Percentiles rank a stretch among this genome's conserved stretches.
Conservation (phyloP, 2,113 vertebrate genomes). For the Hiodon alosoides region DNA sequence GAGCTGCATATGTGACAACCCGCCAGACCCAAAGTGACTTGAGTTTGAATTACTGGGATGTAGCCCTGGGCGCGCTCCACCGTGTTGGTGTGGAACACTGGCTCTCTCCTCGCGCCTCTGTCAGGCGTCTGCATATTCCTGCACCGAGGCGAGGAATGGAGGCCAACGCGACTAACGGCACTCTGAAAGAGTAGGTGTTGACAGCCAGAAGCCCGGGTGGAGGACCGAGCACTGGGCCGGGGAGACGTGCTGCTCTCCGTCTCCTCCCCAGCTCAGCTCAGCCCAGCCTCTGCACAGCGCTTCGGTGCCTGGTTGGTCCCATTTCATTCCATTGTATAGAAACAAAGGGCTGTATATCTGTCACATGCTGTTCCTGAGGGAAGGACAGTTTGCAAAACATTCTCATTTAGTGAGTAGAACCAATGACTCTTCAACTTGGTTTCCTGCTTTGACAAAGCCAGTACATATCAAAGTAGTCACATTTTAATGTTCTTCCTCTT, state of each 20-base stretch:
- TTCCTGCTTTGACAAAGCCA: conserved; percentile 5
- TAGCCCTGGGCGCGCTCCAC: background rate
- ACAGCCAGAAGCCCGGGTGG: too few species aligned
- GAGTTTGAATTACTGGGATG: conserved; percentile 11
- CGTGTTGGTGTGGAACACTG: background rate
- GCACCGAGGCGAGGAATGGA: background rate
- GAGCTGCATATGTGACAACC: conserved; percentile 11
- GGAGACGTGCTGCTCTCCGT: too few species aligned
- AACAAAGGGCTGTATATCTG: background rate
- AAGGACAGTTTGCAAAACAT: background rate
- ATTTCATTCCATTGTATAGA: background rate
- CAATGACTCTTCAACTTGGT: background rate
- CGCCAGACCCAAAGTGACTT: conserved; percentile 9
- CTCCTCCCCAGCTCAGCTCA: too few species aligned
- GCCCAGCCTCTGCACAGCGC: too few species aligned
- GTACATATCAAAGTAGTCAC: conserved; percentile 40
- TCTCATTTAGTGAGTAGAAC: background rate
- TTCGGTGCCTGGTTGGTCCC: too few species aligned
- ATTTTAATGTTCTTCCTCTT: conserved; percentile 1
- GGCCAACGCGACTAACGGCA: background rate
- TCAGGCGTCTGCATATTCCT: background rate
- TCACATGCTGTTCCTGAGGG: background rate
- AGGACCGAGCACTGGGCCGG: too few species aligned
- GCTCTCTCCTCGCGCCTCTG: background rate
- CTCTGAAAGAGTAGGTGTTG: background rate